Base-by-base conservation (phyloP, 2,113 vertebrate genomes). In the Nematolebias whitei region DNA sequence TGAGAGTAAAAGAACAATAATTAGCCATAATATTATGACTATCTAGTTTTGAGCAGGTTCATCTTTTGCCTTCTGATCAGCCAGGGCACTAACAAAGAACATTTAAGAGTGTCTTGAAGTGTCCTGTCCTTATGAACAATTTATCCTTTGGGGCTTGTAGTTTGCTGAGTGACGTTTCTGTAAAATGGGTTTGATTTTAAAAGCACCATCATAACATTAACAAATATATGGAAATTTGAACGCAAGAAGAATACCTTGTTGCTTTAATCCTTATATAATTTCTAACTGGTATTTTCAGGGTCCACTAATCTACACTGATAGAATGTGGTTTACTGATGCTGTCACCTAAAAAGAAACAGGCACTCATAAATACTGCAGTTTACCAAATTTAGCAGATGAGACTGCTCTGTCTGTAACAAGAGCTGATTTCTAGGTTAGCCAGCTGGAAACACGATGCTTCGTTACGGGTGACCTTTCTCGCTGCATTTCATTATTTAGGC, bases 391-490 rank as follows among this genome's bases (percentile, higher is more conserved):
- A 71, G 41, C 63, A 44, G 59, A 71, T 53, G 55, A 47, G 23
- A 48, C 67, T 50, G 13, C 57, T 53, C 50, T 65, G 56, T 67
- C 66, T 77, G 71, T 58, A 78, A 74, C 57, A 64, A 63, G 50
- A 73, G 53, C 50, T 8, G 2, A 66, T 41, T 57, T 56, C 61
- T 54, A 65, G 71, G 49, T 69, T 53, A 82, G 38, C 59, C 70
- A 59, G 61, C 50, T 74, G 60, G 60, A 75, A 80, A 76, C 7
- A 22, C 41, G 51, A 68, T 57, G 61, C 64, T 68, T 24, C 29
- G 38, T 76, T 79, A 66, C 63, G 74, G 76, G 68, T 80, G 78
- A 86, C 73, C 76, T 79, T 76, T 84, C 20, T 56, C 52, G 47
- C 62, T 68, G 53, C 53, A 54, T 15, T 26, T 14, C 45, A 5